Base-by-base conservation (phyloP, 2,113 vertebrate species). In the Butorides virescens region DNA sequence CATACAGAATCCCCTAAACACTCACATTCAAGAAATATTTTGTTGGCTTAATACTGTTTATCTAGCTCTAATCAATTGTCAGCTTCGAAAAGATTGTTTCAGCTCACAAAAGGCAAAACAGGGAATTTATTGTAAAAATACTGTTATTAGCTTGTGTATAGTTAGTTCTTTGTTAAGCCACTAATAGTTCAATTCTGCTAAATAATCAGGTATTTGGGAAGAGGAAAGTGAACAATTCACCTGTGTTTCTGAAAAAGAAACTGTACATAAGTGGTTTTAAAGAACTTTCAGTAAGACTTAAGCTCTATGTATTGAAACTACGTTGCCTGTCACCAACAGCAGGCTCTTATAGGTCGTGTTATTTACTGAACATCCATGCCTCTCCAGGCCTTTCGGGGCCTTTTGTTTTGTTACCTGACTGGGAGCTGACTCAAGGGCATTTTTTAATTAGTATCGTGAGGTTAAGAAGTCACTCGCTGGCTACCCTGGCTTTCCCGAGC, bases 361-460 rank as follows among this genome's bases (percentile, higher is more conserved):
- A 92, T 92, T 97, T 93, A 72, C 86, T 85, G 67, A 72, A 36
- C 56, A 56, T 75, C 66, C 72, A 89, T 49, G 49, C 49, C 49
- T 85, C 83, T 76, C 88, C 87, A 66, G 70, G 82, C 62, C 70
- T 82, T 89, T 72, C 2, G 53, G 85, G 58, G 72, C 53, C 16
- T 83, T 83, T 80, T 77, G 63, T 42, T 58, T 78, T 39, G 62
- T 77, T 93, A 73, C 71, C 86, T 49, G 66, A 79, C 86, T 62
- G 55, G 84, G 44, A 93, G 78, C 53, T 74, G 27, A 68, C 84
- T 96, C 92, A 44, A 37, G 36, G 95, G 68, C 90, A 96, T 29
- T 36, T 96, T 98, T 97, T 96, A 98, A 97, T 97, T 70, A 92
- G 91, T 44, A 32, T 52, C 84, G 73, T 70, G 78, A 88, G 88